Evolutionary conservation across 2,113 vertebrate species (phyloP).

Genomic region (Pipa parva): DNA sequence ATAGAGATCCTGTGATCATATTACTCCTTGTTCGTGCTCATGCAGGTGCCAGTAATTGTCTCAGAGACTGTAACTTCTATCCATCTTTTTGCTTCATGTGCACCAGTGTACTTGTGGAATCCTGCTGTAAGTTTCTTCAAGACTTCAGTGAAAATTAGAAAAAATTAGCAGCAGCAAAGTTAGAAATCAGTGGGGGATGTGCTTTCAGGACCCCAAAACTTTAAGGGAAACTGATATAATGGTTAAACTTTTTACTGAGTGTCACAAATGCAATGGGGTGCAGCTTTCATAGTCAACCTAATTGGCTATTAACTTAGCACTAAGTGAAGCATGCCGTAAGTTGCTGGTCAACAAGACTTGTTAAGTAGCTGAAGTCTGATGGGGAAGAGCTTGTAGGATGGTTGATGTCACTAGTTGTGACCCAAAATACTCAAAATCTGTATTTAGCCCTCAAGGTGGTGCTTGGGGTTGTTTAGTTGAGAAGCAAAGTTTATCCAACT

Average conservation of each 20-base stretch:
- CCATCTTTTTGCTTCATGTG: slow-evolving; percentile 83
- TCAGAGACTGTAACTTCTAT: slow-evolving; percentile 67
- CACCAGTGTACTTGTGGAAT: slow-evolving; percentile 87
- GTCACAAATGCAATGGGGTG: too few species aligned
- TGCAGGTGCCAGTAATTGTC: slow-evolving; percentile 68
- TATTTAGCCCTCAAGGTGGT: slow-evolving; percentile 23
- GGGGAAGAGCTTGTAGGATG: slow-evolving; percentile 10
- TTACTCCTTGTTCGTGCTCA: slow-evolving; percentile 69
- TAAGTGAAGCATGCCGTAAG: not conserved
- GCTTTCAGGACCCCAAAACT: not conserved
- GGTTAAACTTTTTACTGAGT: too few species aligned
- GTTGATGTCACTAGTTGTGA: not conserved
- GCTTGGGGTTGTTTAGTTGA: not conserved
- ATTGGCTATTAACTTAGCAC: slow-evolving; percentile 5
- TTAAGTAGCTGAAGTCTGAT: slow-evolving; percentile 39
- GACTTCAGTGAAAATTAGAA: slow-evolving; percentile 46
- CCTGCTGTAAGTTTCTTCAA: slow-evolving; percentile 74
- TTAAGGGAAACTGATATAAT: too few species aligned
- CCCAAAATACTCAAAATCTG: not conserved
- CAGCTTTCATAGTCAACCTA: not conserved
- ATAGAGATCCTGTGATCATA: slow-evolving; percentile 61
- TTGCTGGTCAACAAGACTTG: not conserved
- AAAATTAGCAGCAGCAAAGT: not conserved
- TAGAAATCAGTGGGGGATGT: not conserved
- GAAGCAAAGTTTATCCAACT: too few species aligned